Percentiles rank a stretch among this genome's conserved stretches.
phyloP scores from a whole-genome alignment of 2,113 vertebrate species.

The Platycercus adscitus region DNA sequence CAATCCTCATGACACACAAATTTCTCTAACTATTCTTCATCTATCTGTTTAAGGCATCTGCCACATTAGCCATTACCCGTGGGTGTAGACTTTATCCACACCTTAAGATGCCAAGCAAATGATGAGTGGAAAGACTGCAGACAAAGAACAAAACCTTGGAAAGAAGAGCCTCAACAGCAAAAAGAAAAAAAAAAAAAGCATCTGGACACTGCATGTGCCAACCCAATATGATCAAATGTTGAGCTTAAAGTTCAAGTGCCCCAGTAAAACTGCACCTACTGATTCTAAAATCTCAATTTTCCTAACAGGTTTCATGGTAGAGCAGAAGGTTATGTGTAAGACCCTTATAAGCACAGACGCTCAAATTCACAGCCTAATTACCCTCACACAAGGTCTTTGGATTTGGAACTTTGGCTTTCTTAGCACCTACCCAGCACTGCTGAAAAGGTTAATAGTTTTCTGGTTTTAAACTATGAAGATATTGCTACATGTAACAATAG shows the following conservation, averaged over 20 bases:
- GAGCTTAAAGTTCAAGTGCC: neutral
- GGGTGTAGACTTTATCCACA: neutral
- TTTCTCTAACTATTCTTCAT: neutral
- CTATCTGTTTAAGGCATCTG: neutral
- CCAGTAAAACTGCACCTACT: neutral
- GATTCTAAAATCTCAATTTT: neutral
- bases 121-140: neutral
- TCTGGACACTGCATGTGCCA: neutral
- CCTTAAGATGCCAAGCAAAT: neutral
- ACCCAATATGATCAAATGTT: neutral
- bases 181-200: neutral
- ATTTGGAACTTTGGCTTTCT: neutral
- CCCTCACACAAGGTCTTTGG: neutral
- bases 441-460: neutral
- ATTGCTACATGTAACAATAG: neutral
- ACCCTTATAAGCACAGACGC: neutral
- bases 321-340: constrained; percentile 3
- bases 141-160: neutral
- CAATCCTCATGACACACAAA: neutral
- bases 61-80: neutral
- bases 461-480: neutral
- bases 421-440: neutral
- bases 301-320: neutral
- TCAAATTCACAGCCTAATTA: neutral
- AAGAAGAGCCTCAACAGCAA: neutral